Base-by-base conservation (phyloP, 2,797 vertebrate species). In the Spheniscus humboldti region DNA sequence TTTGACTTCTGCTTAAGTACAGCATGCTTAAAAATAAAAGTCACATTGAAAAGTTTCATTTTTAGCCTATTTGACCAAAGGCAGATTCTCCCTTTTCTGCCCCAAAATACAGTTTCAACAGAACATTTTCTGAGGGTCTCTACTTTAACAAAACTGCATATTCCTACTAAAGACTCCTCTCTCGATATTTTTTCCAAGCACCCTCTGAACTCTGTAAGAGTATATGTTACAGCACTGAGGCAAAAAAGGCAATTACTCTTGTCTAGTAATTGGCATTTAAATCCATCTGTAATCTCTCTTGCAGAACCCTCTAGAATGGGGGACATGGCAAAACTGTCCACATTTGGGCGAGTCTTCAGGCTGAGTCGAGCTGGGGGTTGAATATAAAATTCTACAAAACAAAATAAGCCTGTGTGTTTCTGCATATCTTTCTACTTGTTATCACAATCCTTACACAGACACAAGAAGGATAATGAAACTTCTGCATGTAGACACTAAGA, bases 291-390 rank as follows among this genome's bases (percentile, higher is more conserved):
- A 66, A 18, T 92, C 3, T 55, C 1, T 77, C 41, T 56, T 88
- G 30, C 15, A 79, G 67, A 83, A 55, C 15, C 0, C 24, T 75
- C 43, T 66, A 80, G 47, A 83, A 66, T 14, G 43, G 19, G 16
- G 15, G 10, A 59, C 15, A 41, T 53, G 13, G 22, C 10, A 33
- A 88, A 77, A 80, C 9, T 56, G 19, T 57, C 31, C 31, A 56
- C 7, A 23, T 55, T 2, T 80, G 2, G 37, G 53, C 25, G 10
- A 77, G 20, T 18, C 45, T 71, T 92, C 52, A 79, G 39, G 25
- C 4, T 53, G 12, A 80, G 18, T 47, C 0, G 0, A 24, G 39
- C 2, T 68, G 8, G 8, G 23, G 4, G 1, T 18, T 57, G 27
- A 81, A 66, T 55, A 8, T n/a, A 69, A 62, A 90, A 63, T 69